phyloP scores from a whole-genome alignment of 2,797 vertebrate genomes.

The Trachurus trachurus region DNA sequence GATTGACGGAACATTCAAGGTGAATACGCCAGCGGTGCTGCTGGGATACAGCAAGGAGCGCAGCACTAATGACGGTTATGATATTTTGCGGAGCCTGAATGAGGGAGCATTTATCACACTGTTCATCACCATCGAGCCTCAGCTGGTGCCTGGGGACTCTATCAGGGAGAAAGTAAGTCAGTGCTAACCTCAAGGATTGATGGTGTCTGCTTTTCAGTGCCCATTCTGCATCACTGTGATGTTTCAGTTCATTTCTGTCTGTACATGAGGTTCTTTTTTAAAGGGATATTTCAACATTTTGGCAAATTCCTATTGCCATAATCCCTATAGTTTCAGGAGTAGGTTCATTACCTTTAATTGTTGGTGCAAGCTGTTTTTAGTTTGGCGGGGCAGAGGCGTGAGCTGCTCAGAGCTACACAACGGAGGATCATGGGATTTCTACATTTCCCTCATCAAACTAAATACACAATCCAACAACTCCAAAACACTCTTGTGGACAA shows the following conservation, averaged over 20 bases:
- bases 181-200: not conserved
- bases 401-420: too few species aligned
- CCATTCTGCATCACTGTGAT: conserved; percentile 4
- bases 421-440: too few species aligned
- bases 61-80: conserved; percentile 86
- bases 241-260: not conserved
- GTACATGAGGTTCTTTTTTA: not conserved
- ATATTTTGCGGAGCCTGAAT: conserved; percentile 84
- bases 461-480: too few species aligned
- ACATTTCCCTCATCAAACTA: too few species aligned
- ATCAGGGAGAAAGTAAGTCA: conserved; percentile 92
- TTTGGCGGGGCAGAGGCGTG: too few species aligned
- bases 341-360: too few species aligned
- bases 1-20: conserved; percentile 97
- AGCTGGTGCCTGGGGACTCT: conserved; percentile 93
- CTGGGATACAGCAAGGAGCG: conserved; percentile 96
- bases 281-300: too few species aligned
- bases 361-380: too few species aligned
- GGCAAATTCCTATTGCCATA: too few species aligned
- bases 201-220: not conserved
- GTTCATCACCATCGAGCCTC: conserved; percentile 96
- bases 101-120: conserved; percentile 93
- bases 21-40: conserved; percentile 93
- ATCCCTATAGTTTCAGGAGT: too few species aligned
- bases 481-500: too few species aligned